Conservation (phyloP, 2,888 invertebrate species). For the Exephanes ischioxanthus region DNA sequence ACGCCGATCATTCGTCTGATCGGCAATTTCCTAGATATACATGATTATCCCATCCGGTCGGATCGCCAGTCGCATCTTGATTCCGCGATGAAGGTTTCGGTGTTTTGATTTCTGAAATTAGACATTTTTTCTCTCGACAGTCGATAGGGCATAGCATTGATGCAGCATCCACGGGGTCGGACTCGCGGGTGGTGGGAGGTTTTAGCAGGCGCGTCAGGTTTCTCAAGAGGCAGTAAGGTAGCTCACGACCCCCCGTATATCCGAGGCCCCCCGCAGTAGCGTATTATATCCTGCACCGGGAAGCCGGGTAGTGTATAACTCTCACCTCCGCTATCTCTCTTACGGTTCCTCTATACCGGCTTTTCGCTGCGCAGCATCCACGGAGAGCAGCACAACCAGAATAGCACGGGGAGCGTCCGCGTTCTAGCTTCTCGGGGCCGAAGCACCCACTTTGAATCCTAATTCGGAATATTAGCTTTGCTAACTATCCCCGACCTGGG, state of each 20-base stretch:
- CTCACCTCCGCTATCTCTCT: constrained; percentile 58
- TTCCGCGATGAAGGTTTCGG: no score
- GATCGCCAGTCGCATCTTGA: not conserved
- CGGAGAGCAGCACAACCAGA: constrained; percentile 31
- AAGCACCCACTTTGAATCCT: constrained; percentile 77
- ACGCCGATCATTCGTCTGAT: constrained; percentile 40
- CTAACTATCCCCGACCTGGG: constrained; percentile 72
- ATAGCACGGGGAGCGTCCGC: constrained; percentile 24
- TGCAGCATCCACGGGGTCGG: constrained; percentile 15
- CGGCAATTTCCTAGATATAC: constrained; percentile 38
- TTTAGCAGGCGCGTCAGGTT: constrained; percentile 78
- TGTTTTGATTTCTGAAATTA: not conserved
- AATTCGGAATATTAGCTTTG: constrained; percentile 78
- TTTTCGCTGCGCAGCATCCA: constrained; percentile 44
- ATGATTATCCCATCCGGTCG: not conserved
- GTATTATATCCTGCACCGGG: constrained; percentile 65
- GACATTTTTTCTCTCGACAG: constrained; percentile 14
- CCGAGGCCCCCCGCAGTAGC: constrained; percentile 63
- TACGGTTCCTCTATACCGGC: constrained; percentile 46
- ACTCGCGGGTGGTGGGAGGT: constrained; percentile 61
- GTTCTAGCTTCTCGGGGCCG: constrained; percentile 66
- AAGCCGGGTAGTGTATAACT: constrained; percentile 62
- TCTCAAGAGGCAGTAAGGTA: constrained; percentile 67
- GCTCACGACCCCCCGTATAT: constrained; percentile 55
- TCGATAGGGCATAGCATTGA: constrained; percentile 1